phyloP scores from a whole-genome alignment of 2,888 invertebrate species.

The Aphodius sticticus region DNA sequence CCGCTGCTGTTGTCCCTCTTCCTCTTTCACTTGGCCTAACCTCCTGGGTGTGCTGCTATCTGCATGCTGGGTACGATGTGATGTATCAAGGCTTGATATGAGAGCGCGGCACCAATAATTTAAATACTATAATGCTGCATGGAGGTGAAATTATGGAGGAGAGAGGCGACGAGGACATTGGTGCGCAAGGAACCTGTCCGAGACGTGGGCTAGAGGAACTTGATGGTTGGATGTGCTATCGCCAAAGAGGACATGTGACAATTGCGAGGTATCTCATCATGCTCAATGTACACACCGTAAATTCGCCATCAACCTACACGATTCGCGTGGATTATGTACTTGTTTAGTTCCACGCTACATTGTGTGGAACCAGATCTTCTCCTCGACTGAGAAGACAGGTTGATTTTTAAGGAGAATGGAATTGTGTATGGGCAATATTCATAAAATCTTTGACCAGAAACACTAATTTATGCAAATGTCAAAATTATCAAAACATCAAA shows the following conservation, averaged over 20 bases:
- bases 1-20: slow-evolving; percentile 23
- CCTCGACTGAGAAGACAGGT: background rate
- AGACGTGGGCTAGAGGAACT: slow-evolving; percentile 8
- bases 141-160: slow-evolving; percentile 11
- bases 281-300: background rate
- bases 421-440: background rate
- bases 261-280: slow-evolving; percentile 7
- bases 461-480: too few relatives aligned
- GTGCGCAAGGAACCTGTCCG: slow-evolving; percentile 4
- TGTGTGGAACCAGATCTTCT: background rate
- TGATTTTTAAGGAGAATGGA: background rate
- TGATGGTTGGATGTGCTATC: background rate
- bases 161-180: background rate
- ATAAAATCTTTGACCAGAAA: too few relatives aligned
- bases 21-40: background rate
- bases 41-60: slow-evolving; percentile 36
- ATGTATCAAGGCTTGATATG: slow-evolving; percentile 48
- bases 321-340: background rate
- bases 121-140: slow-evolving; percentile 47
- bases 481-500: too few relatives aligned
- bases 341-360: background rate
- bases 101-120: slow-evolving; percentile 47
- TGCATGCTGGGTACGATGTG: slow-evolving; percentile 43
- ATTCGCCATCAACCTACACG: slow-evolving; percentile 4
- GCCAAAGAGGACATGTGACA: slow-evolving; percentile 22